Percentiles rank a stretch among this genome's conserved stretches.
phyloP scores from a whole-genome alignment of 2,888 invertebrate species.

The Cancer borealis region DNA sequence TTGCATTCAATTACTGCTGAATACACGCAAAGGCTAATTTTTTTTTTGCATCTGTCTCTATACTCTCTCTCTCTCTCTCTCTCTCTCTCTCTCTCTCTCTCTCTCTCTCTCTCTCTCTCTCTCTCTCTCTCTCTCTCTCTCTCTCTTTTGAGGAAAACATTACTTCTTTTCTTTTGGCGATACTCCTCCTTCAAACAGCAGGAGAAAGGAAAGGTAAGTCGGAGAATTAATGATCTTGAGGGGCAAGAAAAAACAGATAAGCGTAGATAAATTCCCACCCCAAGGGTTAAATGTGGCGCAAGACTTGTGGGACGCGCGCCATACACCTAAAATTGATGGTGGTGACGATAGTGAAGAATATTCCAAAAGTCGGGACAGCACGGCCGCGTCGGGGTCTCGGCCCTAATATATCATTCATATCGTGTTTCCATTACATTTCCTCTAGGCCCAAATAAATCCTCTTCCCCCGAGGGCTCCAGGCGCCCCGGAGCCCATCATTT shows the following conservation, averaged over 20 bases:
- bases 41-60: neutral
- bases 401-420: slow-evolving; percentile 75
- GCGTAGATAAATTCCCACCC: slow-evolving; percentile 28
- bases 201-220: slow-evolving; percentile 5
- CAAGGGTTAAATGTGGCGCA: slow-evolving; percentile 54
- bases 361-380: slow-evolving; percentile 65
- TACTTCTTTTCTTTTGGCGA: neutral
- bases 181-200: neutral
- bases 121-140: slow-evolving; percentile 45
- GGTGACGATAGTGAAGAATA: slow-evolving; percentile 74
- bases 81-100: slow-evolving; percentile 53
- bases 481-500: slow-evolving; percentile 70
- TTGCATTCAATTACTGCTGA: slow-evolving; percentile 63
- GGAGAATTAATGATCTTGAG: slow-evolving; percentile 55
- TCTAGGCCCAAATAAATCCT: slow-evolving; percentile 74
- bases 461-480: slow-evolving; percentile 68
- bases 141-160: neutral
- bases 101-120: slow-evolving; percentile 51
- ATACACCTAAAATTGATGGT: slow-evolving; percentile 72
- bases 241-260: slow-evolving; percentile 49
- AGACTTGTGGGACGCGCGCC: slow-evolving; percentile 66
- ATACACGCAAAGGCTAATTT: slow-evolving; percentile 25
- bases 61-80: slow-evolving; percentile 39
- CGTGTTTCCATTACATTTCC: slow-evolving; percentile 75
- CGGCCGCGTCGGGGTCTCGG: slow-evolving; percentile 64